These are phyloP conservation scores for Drosophila insularis DNA, from an alignment of 1,140 invertebrate species.

Conservation along the genomic window DNA sequence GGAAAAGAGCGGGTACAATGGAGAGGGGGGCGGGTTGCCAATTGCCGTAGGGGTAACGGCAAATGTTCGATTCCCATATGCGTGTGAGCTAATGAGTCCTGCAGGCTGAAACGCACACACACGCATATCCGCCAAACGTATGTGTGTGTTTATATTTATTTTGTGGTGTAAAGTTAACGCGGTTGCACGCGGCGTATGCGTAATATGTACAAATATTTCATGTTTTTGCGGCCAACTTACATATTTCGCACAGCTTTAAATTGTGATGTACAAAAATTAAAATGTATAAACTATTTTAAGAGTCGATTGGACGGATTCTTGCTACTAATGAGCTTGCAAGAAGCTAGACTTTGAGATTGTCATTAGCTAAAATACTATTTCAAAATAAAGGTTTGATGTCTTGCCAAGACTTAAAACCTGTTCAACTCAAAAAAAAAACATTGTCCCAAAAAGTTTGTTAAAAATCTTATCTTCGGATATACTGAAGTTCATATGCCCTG, in stretches of 20 bases:
- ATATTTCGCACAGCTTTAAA: conserved; percentile 1
- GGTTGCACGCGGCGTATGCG: conserved; percentile 45
- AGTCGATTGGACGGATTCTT: too few species aligned
- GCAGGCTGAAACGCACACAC: conserved; percentile 22
- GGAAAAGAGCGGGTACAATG: neutral
- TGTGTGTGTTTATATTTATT: neutral
- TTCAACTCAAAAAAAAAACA: too few species aligned
- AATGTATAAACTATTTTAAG: too few species aligned
- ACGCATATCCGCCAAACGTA: conserved; percentile 2
- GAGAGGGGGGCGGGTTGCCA: neutral
- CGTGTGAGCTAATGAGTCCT: conserved; percentile 43
- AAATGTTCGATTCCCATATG: conserved; percentile 22
- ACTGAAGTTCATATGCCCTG: too few species aligned
- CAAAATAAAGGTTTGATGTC: too few species aligned
- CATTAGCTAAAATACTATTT: too few species aligned
- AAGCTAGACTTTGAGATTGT: too few species aligned
- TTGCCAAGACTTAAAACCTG: too few species aligned
- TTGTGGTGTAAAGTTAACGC: conserved; percentile 27
- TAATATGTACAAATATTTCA: conserved; percentile 29
- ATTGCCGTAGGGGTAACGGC: conserved; percentile 1
- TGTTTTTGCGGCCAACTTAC: neutral
- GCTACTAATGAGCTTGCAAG: too few species aligned
- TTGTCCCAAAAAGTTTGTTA: too few species aligned
- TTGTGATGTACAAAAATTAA: too few species aligned
- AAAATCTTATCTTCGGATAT: too few species aligned